Percentiles rank a stretch among this genome's conserved stretches.
Conservation (phyloP, 37 sponge, comb jelly and placozoan species). For the Haliclona indistincta region DNA sequence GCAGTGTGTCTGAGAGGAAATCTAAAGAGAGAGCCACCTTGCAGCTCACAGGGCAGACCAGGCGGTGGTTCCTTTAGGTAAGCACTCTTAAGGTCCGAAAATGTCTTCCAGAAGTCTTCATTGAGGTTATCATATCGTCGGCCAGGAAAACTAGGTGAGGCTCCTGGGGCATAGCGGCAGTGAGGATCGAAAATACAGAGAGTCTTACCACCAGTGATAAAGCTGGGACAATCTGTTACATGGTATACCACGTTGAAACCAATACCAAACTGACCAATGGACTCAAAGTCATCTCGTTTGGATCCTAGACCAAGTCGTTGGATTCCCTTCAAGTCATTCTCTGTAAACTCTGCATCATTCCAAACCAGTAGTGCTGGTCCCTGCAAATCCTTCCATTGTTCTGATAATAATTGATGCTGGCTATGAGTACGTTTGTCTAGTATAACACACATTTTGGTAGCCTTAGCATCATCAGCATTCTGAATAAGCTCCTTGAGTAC, state of each 20-base stretch:
- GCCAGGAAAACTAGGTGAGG: conserved; percentile 4
- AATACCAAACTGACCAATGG: conserved; percentile 72
- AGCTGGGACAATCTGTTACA: conserved; percentile 74
- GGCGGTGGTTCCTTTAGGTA: background rate
- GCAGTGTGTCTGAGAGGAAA: conserved; percentile 36
- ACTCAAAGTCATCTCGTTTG: conserved; percentile 44
- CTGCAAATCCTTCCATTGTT: conserved; percentile 67
- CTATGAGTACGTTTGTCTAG: conserved; percentile 38
- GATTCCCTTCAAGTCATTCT: conserved; percentile 64
- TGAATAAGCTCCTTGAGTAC: conserved; percentile 1
- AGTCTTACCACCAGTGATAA: conserved; percentile 38
- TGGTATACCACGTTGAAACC: conserved; percentile 82
- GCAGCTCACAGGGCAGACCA: background rate
- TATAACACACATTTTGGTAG: conserved; percentile 75
- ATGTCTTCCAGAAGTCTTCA: background rate
- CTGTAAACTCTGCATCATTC: conserved; percentile 57
- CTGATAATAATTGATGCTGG: background rate
- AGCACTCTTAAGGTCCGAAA: background rate
- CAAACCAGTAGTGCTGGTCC: conserved; percentile 73
- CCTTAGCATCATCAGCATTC: conserved; percentile 33
- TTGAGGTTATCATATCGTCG: conserved; percentile 15
- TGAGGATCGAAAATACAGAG: conserved; percentile 54
- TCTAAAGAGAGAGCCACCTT: conserved; percentile 38
- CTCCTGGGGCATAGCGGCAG: conserved; percentile 22
- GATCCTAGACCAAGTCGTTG: conserved; percentile 57